Percentiles rank a stretch among this genome's conserved stretches.
phyloP scores from a whole-genome alignment of 2,113 vertebrate genomes.

The Carollia perspicillata region DNA sequence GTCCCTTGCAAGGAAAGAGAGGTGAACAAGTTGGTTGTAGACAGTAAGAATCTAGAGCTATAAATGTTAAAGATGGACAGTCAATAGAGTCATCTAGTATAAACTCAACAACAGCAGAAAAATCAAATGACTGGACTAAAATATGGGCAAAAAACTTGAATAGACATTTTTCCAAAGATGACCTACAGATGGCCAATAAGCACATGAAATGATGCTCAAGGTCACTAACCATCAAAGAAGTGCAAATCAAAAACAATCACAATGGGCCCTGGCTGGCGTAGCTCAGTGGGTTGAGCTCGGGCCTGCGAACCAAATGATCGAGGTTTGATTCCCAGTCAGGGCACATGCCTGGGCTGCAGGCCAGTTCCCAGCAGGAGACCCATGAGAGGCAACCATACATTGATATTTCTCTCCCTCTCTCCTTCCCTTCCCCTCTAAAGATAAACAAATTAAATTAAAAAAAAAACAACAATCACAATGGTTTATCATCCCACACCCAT shows the following conservation, averaged over 20 bases:
- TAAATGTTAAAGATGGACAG: neutral
- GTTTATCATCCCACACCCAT: neutral
- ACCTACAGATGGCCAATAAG: neutral
- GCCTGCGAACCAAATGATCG: too few species aligned
- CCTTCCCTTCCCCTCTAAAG: too few species aligned
- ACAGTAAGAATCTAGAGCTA: neutral
- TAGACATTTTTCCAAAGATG: neutral
- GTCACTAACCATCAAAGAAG: neutral
- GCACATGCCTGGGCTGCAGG: too few species aligned
- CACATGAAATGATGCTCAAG: neutral
- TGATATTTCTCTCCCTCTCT: too few species aligned
- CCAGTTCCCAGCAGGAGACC: too few species aligned
- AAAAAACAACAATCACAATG: neutral
- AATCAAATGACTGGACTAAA: neutral
- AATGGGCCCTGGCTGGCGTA: rapidly evolving
- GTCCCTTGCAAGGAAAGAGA: neutral
- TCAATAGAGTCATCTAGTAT: neutral
- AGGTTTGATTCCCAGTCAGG: too few species aligned
- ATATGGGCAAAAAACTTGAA: neutral
- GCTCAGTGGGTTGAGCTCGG: too few species aligned
- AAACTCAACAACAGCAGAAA: neutral
- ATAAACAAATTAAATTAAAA: too few species aligned
- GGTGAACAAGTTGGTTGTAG: neutral
- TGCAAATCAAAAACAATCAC: neutral
- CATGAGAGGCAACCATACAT: too few species aligned